These are phyloP conservation scores for Pholis gunnellus DNA, from an alignment of 2,113 vertebrate species.

Conservation along the genomic window DNA sequence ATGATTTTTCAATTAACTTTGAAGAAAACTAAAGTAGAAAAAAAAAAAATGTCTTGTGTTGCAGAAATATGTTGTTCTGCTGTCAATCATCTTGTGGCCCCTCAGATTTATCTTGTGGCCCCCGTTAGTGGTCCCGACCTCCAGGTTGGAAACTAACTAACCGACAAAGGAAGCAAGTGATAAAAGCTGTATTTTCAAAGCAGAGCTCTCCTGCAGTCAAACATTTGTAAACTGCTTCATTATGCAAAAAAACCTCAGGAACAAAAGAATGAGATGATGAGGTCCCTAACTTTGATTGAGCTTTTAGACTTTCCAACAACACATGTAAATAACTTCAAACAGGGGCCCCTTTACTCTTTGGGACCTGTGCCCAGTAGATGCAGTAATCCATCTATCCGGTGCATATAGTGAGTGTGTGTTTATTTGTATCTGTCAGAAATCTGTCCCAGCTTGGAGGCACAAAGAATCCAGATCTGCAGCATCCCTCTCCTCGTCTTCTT, in stretches of 20 bases:
- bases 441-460: constrained; percentile 42
- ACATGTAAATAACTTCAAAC: constrained; percentile 17
- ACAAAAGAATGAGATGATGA: background rate
- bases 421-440: constrained; percentile 48
- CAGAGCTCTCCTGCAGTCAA: constrained; percentile 1
- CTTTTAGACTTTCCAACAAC: constrained; percentile 39
- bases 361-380: background rate
- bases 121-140: background rate
- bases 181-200: background rate
- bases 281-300: background rate
- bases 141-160: background rate
- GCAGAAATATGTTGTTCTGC: background rate
- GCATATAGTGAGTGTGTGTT: constrained; percentile 4
- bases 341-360: background rate
- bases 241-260: background rate
- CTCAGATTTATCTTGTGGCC: background rate
- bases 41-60: too few relatives aligned
- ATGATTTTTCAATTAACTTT: background rate
- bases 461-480: constrained; percentile 49
- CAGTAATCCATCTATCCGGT: constrained; percentile 18
- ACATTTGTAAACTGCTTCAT: background rate
- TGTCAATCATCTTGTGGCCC: background rate
- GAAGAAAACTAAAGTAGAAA: background rate
- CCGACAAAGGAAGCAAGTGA: background rate
- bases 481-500: constrained; percentile 61